phyloP scores from a whole-genome alignment of 2,797 vertebrate genomes.

The Linurgus olivaceus region DNA sequence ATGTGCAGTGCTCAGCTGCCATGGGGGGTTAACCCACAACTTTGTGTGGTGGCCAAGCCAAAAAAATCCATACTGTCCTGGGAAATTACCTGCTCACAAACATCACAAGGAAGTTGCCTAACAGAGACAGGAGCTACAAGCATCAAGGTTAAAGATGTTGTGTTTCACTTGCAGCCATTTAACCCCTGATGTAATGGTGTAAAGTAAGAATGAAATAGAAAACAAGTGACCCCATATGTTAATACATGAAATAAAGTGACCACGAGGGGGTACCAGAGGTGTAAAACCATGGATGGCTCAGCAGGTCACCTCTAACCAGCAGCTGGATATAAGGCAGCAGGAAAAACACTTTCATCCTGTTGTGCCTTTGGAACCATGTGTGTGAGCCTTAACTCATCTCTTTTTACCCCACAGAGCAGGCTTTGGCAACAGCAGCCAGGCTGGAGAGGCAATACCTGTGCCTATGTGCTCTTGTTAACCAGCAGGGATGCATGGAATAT shows the following conservation, averaged over 20 bases:
- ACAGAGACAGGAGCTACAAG: not conserved
- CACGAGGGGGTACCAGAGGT: not conserved
- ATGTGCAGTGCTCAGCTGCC: not conserved
- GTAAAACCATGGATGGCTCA: not conserved
- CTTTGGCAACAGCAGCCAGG: not conserved
- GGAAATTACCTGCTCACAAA: not conserved
- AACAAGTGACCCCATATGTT: not conserved
- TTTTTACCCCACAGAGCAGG: not conserved
- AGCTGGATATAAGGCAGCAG: not conserved
- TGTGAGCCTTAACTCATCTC: not conserved
- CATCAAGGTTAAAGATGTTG: not conserved
- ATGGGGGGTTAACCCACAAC: not conserved
- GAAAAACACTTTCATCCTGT: not conserved
- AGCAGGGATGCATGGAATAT: not conserved
- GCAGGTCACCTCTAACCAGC: not conserved
- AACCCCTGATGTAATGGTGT: not conserved
- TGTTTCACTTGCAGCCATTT: not conserved
- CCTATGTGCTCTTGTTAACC: not conserved
- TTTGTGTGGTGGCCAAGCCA: not conserved
- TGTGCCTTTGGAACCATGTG: not conserved
- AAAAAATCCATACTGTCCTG: not conserved
- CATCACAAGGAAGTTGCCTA: not conserved
- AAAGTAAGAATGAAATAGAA: not conserved
- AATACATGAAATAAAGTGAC: not conserved
- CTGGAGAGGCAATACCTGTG: not conserved